Conservation (phyloP, 2,113 vertebrate species). For the Sinocyclocheilus anophthalmus region DNA sequence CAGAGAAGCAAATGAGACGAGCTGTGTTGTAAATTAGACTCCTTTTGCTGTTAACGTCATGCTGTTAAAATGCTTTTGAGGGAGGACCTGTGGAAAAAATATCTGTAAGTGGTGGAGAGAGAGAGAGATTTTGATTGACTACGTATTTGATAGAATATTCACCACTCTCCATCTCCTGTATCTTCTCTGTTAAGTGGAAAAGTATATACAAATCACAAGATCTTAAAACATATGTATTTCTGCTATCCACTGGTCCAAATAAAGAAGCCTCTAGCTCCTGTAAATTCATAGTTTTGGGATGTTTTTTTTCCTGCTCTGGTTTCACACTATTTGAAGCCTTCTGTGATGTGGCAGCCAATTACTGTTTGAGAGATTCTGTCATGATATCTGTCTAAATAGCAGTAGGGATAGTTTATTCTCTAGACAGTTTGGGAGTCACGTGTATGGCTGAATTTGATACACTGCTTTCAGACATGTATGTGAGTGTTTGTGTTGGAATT, state of each 20-base stretch:
- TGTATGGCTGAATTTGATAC: no score
- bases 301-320: constrained; percentile 73
- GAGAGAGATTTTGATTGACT: background rate
- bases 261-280: constrained; percentile 66
- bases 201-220: background rate
- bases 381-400: background rate
- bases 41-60: constrained; percentile 54
- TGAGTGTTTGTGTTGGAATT: no score
- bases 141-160: background rate
- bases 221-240: constrained; percentile 58
- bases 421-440: no score
- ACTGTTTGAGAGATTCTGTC: background rate
- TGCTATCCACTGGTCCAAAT: constrained; percentile 66
- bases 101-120: background rate
- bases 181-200: background rate
- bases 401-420: background rate
- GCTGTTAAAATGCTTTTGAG: constrained; percentile 43
- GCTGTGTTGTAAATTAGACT: constrained; percentile 68
- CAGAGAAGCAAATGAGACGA: constrained; percentile 60
- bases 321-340: background rate
- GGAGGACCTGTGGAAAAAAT: constrained; percentile 18
- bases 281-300: constrained; percentile 58
- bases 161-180: background rate
- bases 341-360: background rate
- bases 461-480: no score